These are phyloP conservation scores for Medauroidea extradentata DNA, from an alignment of 1,140 invertebrate genomes.

Conservation along the genomic window DNA sequence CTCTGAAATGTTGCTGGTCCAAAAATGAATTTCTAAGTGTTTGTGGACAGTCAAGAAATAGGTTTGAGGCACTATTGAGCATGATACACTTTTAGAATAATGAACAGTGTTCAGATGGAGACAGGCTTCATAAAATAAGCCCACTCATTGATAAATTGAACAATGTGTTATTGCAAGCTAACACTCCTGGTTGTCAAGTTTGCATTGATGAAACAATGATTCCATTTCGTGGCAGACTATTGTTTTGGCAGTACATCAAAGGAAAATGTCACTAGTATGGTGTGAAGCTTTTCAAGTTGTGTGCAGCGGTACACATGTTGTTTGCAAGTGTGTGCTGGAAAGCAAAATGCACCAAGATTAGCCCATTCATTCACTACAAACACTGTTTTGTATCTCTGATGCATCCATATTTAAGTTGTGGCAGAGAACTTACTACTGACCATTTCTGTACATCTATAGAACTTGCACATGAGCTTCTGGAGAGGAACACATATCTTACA, in stretches of 20 bases:
- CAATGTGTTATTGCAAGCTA: slow-evolving; percentile 29
- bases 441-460: too few species aligned
- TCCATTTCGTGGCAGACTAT: slow-evolving; percentile 38
- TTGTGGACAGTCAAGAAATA: slow-evolving; percentile 37
- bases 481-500: too few species aligned
- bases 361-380: too few species aligned
- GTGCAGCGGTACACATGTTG: slow-evolving; percentile 37
- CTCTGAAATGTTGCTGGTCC: slow-evolving; percentile 11
- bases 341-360: slow-evolving; percentile 23
- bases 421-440: too few species aligned
- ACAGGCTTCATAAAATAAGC: slow-evolving; percentile 33
- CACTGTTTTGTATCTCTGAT: too few species aligned
- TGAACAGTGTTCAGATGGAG: slow-evolving; percentile 20
- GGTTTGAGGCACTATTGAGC: slow-evolving; percentile 37
- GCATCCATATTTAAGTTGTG: too few species aligned
- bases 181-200: slow-evolving; percentile 32
- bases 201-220: slow-evolving; percentile 42
- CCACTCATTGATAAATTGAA: slow-evolving; percentile 27
- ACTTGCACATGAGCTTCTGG: too few species aligned
- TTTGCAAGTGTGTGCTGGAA: slow-evolving; percentile 35
- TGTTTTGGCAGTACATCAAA: slow-evolving; percentile 38
- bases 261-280: slow-evolving; percentile 42
- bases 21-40: slow-evolving; percentile 32
- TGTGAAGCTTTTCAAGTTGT: slow-evolving; percentile 42
- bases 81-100: slow-evolving; percentile 38